Conservation (phyloP, 2,888 invertebrate genomes). For the Thera britannica region DNA sequence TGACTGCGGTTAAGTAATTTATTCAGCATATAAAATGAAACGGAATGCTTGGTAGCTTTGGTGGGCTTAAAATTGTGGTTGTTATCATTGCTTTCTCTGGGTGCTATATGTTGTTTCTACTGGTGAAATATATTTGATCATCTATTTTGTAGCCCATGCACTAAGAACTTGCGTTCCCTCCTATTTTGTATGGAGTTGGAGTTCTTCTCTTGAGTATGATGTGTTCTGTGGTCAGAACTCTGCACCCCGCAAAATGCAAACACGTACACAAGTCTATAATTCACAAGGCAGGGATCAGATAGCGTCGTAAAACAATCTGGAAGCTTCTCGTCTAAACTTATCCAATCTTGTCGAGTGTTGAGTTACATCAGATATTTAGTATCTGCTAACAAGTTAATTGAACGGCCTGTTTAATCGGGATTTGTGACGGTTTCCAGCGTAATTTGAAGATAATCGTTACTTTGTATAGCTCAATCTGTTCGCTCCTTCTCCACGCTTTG, state of each 20-base stretch:
- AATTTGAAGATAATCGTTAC: slow-evolving; percentile 18
- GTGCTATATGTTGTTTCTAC: too few relatives aligned
- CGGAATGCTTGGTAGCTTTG: slow-evolving; percentile 4
- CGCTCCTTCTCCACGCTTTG: background rate
- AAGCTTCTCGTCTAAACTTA: slow-evolving; percentile 43
- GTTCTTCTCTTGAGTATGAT: too few relatives aligned
- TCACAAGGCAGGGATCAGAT: slow-evolving; percentile 17
- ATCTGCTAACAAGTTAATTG: slow-evolving; percentile 41
- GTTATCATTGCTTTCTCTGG: too few relatives aligned
- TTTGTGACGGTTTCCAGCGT: slow-evolving; percentile 20
- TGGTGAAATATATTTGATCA: too few relatives aligned
- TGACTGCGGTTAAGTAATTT: slow-evolving; percentile 19
- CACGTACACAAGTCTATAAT: slow-evolving; percentile 5
- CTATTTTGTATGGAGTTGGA: too few relatives aligned
- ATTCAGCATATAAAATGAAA: slow-evolving; percentile 10
- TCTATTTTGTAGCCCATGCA: too few relatives aligned
- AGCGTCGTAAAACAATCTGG: slow-evolving; percentile 39
- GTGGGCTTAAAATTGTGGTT: background rate
- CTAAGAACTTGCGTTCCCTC: too few relatives aligned
- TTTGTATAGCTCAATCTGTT: slow-evolving; percentile 18
- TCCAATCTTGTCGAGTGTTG: slow-evolving; percentile 40
- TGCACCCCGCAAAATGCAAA: background rate
- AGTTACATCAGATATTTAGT: slow-evolving; percentile 36
- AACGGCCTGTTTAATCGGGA: slow-evolving; percentile 27
- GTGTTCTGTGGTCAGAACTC: background rate